Percentiles rank a stretch among this genome's conserved stretches.
Evolutionary conservation across 2,113 vertebrate species (phyloP).

Genomic region (Eptesicus fuscus): DNA sequence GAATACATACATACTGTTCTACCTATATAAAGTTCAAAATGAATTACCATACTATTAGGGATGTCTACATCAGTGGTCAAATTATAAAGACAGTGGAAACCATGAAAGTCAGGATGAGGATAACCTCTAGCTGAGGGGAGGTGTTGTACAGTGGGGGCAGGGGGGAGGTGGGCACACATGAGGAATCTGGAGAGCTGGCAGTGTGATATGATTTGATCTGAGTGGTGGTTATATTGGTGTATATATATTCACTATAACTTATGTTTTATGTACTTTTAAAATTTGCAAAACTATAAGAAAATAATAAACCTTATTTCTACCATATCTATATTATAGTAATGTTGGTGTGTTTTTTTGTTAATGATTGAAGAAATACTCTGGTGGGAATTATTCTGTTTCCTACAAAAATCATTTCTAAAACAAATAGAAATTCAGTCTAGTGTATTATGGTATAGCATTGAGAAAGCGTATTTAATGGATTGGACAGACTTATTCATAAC

Average conservation of each 20-base stretch:
- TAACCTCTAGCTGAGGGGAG: not conserved
- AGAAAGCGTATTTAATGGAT: not conserved
- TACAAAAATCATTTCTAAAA: not conserved
- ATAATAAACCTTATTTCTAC: not conserved
- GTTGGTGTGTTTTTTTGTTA: not conserved
- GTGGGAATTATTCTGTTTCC: not conserved
- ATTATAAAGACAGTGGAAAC: not conserved
- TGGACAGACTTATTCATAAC: not conserved
- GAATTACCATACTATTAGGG: not conserved
- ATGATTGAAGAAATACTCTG: not conserved
- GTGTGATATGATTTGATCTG: not conserved
- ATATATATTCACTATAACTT: not conserved
- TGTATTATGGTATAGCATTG: not conserved
- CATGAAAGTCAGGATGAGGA: not conserved
- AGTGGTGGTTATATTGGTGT: not conserved
- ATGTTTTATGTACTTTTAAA: not conserved
- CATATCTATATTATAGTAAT: not conserved
- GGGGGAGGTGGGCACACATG: fast-evolving
- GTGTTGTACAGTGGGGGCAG: fast-evolving
- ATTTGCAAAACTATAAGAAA: not conserved
- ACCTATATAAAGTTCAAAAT: not conserved
- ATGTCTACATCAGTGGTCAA: not conserved
- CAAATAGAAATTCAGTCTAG: not conserved
- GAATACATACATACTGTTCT: not conserved
- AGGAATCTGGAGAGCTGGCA: not conserved